Conservation (phyloP, 2,113 vertebrate genomes). For the Ochotona princeps region DNA sequence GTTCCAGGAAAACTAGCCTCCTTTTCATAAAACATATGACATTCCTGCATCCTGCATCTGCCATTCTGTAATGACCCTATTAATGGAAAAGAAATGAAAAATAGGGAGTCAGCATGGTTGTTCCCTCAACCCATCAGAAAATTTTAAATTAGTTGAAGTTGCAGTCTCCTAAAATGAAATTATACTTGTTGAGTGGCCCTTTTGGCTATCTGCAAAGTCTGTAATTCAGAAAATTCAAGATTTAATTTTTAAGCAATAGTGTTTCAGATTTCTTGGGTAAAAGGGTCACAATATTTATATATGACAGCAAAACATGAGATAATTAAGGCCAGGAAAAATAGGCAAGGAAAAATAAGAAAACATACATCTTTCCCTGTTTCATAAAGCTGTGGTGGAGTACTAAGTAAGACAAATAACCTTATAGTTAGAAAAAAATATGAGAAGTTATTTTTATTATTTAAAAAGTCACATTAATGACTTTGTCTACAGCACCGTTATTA, state of each 20-base stretch:
- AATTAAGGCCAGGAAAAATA: slow-evolving; percentile 64
- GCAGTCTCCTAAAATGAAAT: slow-evolving; percentile 35
- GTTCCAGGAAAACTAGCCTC: slow-evolving; percentile 63
- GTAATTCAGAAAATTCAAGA: slow-evolving; percentile 35
- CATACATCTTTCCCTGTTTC: slow-evolving; percentile 45
- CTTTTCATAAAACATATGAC: slow-evolving; percentile 56
- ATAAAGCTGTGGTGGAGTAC: slow-evolving; percentile 54
- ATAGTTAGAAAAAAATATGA: slow-evolving; percentile 76
- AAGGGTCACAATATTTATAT: neutral
- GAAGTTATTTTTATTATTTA: slow-evolving; percentile 69
- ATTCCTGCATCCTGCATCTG: slow-evolving; percentile 26
- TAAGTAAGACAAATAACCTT: slow-evolving; percentile 77
- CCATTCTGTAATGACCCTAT: slow-evolving; percentile 72
- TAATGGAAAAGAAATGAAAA: slow-evolving; percentile 64
- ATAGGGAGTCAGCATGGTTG: slow-evolving; percentile 53
- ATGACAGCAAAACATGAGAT: slow-evolving; percentile 62
- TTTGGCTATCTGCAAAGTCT: slow-evolving; percentile 64
- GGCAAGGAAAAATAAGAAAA: slow-evolving; percentile 53
- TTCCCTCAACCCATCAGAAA: slow-evolving; percentile 41
- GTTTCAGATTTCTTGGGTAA: slow-evolving; percentile 56
- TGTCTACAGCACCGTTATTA: slow-evolving; percentile 68
- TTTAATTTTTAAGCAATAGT: slow-evolving; percentile 63
- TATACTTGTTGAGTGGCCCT: slow-evolving; percentile 31
- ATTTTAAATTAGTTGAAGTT: slow-evolving; percentile 63
- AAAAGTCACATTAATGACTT: slow-evolving; percentile 73